A percentile compares a stretch with the other conserved stretches of the same genome.
These are phyloP conservation scores for Peromyscus nudipes DNA, from an alignment of 2,797 vertebrate genomes.

Conservation along the genomic window DNA sequence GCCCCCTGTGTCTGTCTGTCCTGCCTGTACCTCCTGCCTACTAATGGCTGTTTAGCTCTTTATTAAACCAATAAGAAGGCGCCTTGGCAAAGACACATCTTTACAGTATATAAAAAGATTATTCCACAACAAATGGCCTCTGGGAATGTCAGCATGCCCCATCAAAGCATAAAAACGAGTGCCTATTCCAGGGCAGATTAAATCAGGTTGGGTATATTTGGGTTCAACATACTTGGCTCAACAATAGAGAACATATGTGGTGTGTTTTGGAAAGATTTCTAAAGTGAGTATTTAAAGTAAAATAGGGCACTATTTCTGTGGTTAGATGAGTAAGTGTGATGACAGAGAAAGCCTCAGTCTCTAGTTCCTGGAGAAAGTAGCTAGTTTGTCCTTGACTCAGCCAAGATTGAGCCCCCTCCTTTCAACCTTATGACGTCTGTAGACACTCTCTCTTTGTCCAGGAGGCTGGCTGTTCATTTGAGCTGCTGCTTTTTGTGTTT, in stretches of 20 bases:
- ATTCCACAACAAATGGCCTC: neutral
- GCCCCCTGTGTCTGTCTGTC: neutral
- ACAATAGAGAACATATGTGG: neutral
- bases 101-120: neutral
- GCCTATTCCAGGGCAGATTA: neutral
- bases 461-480: neutral
- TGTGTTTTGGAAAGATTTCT: conserved; percentile 48
- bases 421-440: neutral
- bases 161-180: neutral
- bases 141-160: neutral
- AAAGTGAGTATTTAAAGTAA: conserved; percentile 52
- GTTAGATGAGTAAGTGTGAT: neutral
- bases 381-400: neutral
- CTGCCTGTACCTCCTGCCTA: neutral
- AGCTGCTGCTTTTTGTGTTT: neutral
- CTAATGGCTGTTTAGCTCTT: neutral
- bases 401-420: neutral
- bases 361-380: neutral
- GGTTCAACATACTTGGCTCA: neutral
- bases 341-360: neutral
- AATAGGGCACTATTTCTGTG: neutral
- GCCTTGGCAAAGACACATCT: neutral
- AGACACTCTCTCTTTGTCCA: neutral
- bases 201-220: neutral
- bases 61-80: neutral